Evolutionary conservation across 1,140 invertebrate genomes (phyloP), one percentile per base, ranked within the genome.

Genomic region (Ylistrum balloti): DNA sequence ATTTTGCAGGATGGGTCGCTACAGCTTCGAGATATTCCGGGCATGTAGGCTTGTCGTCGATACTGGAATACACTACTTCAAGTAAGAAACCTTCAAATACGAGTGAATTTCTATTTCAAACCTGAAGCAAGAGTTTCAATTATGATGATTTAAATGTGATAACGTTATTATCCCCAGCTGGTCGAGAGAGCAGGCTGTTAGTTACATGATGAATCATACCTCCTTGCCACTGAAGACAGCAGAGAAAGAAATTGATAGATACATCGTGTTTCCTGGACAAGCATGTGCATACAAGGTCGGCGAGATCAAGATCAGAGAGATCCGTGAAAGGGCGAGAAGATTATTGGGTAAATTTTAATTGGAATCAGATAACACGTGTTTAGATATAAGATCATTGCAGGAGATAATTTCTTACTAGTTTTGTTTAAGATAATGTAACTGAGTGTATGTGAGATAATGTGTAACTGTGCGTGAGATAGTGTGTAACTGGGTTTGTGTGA

Each of bases 271-370:
- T 95, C 96, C 96, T 32, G 96, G 96, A 0, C 95, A 96, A 94
- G 96, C 96, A 28, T 96, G 95, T 89, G 95, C 96, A 11, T 97
- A 97, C 92, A 97, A 96, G 88, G 94, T 96, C 87, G 96, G 96
- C 15, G 96, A 96, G 88, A 91, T 96, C 7, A 96, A 96, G 91
- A 95, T 97, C 0, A 95, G 94, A 92, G 94, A 96, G 74, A 91
- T 97, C 56, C 91, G 96, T 41, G 92, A 92, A 34, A 96, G 93
- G 91, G 95, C 96, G 1, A 93, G 96, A 92, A 92, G 93, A 33
- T 93, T 90, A 48, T 92, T 96, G 33, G 96, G 96, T 95, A 91
- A n/a, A 74, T 74, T n/a, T n/a, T n/a, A n/a, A n/a, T n/a, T n/a
- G n/a, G n/a, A n/a, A n/a, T n/a, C n/a, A n/a, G n/a, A n/a, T n/a